Evolutionary conservation across 2,113 vertebrate species (phyloP).

Genomic region (Urocolius indicus): DNA sequence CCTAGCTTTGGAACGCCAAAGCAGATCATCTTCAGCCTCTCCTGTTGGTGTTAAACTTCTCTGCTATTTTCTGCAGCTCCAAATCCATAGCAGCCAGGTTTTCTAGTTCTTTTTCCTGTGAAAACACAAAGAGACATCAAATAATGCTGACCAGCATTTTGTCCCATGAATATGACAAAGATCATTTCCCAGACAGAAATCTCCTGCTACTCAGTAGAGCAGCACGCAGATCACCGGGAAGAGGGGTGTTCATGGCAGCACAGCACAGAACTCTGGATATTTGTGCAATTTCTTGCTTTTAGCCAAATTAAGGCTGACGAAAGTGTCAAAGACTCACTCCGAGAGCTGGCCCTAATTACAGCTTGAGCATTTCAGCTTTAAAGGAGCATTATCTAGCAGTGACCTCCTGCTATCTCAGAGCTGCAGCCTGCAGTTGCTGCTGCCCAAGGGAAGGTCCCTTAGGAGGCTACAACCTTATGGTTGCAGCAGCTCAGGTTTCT

Average conservation of each 20-base stretch:
- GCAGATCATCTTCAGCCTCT: constrained; percentile 62
- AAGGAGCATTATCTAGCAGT: rapidly evolving
- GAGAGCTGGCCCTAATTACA: neutral
- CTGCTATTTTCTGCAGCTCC: constrained; percentile 90
- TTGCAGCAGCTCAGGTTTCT: neutral
- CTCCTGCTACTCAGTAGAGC: neutral
- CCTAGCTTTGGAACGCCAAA: neutral
- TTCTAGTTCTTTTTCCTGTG: constrained; percentile 88
- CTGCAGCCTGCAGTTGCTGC: neutral
- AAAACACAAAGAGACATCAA: neutral
- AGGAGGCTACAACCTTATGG: neutral
- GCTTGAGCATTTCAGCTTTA: neutral
- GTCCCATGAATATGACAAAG: neutral
- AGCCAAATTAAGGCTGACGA: neutral
- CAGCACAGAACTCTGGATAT: rapidly evolving
- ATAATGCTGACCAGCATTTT: rapidly evolving
- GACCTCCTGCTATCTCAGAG: neutral
- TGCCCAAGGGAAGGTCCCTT: neutral
- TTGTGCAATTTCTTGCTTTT: neutral
- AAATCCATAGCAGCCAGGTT: constrained; percentile 90
- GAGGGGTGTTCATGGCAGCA: too few relatives aligned
- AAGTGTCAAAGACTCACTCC: neutral
- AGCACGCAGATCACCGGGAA: neutral
- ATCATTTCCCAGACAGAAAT: neutral
- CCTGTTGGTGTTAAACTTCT: constrained; percentile 82